A percentile compares a stretch with the other conserved stretches of the same genome.
phyloP scores from a whole-genome alignment of 2,888 invertebrate genomes.

The Pterostichus niger region DNA sequence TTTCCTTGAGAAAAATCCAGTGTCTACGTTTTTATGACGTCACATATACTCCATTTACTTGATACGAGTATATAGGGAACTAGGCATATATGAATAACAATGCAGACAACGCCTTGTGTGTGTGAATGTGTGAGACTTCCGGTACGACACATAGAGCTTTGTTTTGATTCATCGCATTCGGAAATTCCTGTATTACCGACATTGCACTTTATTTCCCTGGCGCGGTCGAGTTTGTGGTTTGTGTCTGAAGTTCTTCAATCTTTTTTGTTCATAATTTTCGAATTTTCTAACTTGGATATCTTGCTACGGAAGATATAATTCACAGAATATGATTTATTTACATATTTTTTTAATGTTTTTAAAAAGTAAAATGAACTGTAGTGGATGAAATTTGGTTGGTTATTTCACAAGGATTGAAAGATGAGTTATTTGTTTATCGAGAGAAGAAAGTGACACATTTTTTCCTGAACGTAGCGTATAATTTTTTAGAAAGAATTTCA shows the following conservation, averaged over 20 bases:
- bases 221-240: neutral
- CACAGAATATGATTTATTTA: neutral
- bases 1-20: no score
- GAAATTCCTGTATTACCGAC: constrained; percentile 8
- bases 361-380: no score
- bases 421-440: no score
- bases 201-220: neutral
- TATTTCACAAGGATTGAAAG: no score
- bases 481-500: no score
- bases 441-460: no score
- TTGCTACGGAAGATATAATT: neutral
- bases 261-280: neutral
- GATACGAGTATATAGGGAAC: neutral
- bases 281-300: neutral
- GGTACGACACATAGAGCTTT: constrained; percentile 14
- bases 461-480: no score
- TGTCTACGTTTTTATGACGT: no score
- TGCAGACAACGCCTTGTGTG: neutral
- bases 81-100: constrained; percentile 3
- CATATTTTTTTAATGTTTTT: neutral
- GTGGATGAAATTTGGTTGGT: no score
- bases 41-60: neutral
- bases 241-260: neutral
- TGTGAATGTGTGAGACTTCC: constrained; percentile 1
- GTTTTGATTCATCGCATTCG: constrained; percentile 26